A percentile compares a stretch with the other conserved stretches of the same genome.
Evolutionary conservation across 2,888 invertebrate genomes (phyloP).

Genomic region (Hydraecia micacea): DNA sequence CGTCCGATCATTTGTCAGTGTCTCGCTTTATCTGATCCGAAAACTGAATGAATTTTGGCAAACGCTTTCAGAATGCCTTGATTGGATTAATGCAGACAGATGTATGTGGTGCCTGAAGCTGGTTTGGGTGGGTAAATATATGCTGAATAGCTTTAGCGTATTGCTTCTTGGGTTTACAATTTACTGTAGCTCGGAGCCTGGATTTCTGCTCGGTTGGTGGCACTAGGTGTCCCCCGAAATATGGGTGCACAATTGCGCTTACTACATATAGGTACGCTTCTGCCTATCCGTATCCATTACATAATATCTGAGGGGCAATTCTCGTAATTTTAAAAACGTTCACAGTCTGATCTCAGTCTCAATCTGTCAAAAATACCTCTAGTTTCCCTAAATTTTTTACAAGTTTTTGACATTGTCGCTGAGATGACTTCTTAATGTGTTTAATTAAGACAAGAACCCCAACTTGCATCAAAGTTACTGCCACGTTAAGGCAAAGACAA

Average conservation of each 20-base stretch:
- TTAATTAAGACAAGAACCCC: not conserved
- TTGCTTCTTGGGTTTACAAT: not conserved
- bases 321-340: too few species aligned
- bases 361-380: too few species aligned
- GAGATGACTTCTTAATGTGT: not conserved
- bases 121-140: constrained; percentile 14
- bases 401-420: too few species aligned
- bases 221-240: too few species aligned
- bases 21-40: constrained; percentile 80
- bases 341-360: too few species aligned
- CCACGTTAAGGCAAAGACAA: constrained; percentile 17
- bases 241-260: too few species aligned
- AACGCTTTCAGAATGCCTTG: constrained; percentile 62
- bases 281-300: not conserved
- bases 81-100: constrained; percentile 57
- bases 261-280: too few species aligned
- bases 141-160: not conserved
- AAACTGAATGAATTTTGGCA: constrained; percentile 81
- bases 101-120: constrained; percentile 54
- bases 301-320: not conserved
- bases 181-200: not conserved
- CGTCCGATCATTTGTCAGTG: constrained; percentile 83
- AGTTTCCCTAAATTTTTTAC: too few species aligned
- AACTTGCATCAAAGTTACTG: constrained; percentile 19
- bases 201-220: not conserved